A percentile compares a stretch with the other conserved stretches of the same genome.
phyloP scores from a whole-genome alignment of 1,140 invertebrate genomes.

The Neodiprion pinetum region DNA sequence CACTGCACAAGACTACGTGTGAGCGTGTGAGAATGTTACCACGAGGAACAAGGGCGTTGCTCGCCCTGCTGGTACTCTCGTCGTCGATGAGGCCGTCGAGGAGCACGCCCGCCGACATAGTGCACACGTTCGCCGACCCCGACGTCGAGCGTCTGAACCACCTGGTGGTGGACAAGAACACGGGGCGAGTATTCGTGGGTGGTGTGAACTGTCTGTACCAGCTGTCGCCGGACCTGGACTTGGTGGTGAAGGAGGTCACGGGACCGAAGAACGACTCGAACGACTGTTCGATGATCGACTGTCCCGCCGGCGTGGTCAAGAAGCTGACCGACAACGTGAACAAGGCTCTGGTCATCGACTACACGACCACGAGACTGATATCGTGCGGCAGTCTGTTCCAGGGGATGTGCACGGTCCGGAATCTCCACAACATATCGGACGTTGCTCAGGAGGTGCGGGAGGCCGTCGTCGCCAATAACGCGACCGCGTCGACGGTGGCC shows the following conservation, averaged over 20 bases:
- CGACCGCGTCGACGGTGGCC: conserved; percentile 91
- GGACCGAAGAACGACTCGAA: conserved; percentile 90
- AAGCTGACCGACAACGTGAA: conserved; percentile 90
- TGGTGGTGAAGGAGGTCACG: conserved; percentile 80
- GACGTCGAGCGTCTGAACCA: conserved; percentile 78
- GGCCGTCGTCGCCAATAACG: conserved; percentile 95
- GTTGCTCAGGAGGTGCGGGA: conserved; percentile 79
- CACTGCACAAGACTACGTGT: not conserved
- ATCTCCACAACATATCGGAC: conserved; percentile 88
- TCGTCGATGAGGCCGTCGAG: conserved; percentile 19
- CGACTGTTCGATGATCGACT: conserved; percentile 87
- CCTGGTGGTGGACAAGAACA: conserved; percentile 90
- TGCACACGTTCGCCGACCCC: conserved; percentile 70
- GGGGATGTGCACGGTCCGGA: conserved; percentile 89
- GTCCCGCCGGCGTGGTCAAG: conserved; percentile 73
- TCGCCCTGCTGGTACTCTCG: conserved; percentile 2
- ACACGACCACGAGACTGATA: conserved; percentile 87
- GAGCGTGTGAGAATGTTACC: not conserved
- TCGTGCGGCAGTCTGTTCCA: conserved; percentile 89
- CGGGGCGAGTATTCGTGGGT: conserved; percentile 90
- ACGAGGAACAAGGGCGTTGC: too few species aligned
- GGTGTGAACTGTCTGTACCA: conserved; percentile 94
- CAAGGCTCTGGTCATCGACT: conserved; percentile 95
- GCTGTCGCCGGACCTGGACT: conserved; percentile 83
- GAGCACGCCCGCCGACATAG: conserved; percentile 64